These are phyloP conservation scores for Anableps anableps DNA, from an alignment of 2,797 vertebrate species.

Conservation along the genomic window DNA sequence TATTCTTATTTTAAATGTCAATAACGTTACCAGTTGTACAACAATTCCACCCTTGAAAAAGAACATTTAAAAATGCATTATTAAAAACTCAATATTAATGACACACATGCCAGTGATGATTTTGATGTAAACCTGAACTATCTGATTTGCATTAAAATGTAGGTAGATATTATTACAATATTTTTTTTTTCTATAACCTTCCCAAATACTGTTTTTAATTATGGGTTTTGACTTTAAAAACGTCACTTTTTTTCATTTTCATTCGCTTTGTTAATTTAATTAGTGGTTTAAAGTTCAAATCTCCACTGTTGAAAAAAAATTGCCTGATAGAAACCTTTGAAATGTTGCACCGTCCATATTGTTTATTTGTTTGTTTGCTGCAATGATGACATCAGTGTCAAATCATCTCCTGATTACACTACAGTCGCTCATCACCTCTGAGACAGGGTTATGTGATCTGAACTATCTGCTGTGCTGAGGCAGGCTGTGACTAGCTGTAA, in stretches of 20 bases:
- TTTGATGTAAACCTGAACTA: background rate
- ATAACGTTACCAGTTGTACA: background rate
- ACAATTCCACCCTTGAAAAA: background rate
- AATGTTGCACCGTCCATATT: background rate
- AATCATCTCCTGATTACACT: constrained; percentile 21
- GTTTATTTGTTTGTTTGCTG: constrained; percentile 3
- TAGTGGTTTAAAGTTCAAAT: background rate
- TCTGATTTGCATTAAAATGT: background rate
- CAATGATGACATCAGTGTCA: constrained; percentile 63
- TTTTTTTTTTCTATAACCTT: background rate
- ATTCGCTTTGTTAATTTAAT: background rate
- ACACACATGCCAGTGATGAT: background rate
- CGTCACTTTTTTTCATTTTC: background rate
- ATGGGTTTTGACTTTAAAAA: background rate
- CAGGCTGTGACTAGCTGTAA: constrained; percentile 64
- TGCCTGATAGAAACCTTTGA: background rate
- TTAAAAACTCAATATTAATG: background rate
- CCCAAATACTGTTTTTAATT: background rate
- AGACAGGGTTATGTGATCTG: constrained; percentile 42
- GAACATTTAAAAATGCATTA: background rate
- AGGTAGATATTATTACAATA: background rate
- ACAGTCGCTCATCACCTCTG: constrained; percentile 41
- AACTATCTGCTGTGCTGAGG: constrained; percentile 51
- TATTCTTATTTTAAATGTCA: background rate
- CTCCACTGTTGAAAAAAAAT: background rate